A percentile compares a stretch with the other conserved stretches of the same genome.
Evolutionary conservation across 2,888 invertebrate genomes (phyloP).

Genomic region (Parnassius mnemosyne): DNA sequence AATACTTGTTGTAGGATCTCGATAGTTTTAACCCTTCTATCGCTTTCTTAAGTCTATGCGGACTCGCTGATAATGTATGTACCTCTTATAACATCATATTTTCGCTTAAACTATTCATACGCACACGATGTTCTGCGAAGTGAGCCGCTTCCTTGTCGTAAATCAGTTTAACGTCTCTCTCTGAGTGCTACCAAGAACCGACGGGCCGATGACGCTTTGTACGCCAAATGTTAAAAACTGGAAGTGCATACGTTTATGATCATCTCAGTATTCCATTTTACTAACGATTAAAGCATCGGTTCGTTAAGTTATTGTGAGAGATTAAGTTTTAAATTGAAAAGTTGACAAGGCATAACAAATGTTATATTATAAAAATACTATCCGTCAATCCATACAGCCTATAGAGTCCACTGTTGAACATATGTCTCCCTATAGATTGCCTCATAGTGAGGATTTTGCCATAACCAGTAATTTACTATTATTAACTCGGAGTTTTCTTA

Average conservation of each 20-base stretch:
- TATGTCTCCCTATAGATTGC: too few relatives aligned
- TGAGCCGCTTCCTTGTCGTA: slow-evolving; percentile 50
- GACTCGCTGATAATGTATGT: slow-evolving; percentile 3
- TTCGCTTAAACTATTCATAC: slow-evolving; percentile 16
- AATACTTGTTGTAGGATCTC: not conserved
- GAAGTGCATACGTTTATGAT: slow-evolving; percentile 19
- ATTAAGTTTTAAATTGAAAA: too few relatives aligned
- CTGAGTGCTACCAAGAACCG: slow-evolving; percentile 45
- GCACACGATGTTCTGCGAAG: slow-evolving; percentile 25
- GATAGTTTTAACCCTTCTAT: slow-evolving; percentile 18
- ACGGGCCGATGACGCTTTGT: slow-evolving; percentile 28
- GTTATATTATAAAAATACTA: too few relatives aligned
- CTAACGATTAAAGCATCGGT: slow-evolving; percentile 2
- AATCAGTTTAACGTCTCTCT: slow-evolving; percentile 60
- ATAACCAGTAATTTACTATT: too few relatives aligned
- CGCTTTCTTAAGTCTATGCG: not conserved
- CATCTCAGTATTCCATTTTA: slow-evolving; percentile 20
- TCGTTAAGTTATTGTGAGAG: too few relatives aligned
- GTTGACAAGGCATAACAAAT: too few relatives aligned
- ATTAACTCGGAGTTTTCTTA: too few relatives aligned
- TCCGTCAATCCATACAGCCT: too few relatives aligned
- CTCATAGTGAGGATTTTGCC: too few relatives aligned
- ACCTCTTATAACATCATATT: slow-evolving; percentile 17
- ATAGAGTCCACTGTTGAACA: too few relatives aligned
- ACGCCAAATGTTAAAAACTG: slow-evolving; percentile 23